Evolutionary conservation across 2,113 vertebrate genomes (phyloP).

Genomic region (Symphodus melops): DNA sequence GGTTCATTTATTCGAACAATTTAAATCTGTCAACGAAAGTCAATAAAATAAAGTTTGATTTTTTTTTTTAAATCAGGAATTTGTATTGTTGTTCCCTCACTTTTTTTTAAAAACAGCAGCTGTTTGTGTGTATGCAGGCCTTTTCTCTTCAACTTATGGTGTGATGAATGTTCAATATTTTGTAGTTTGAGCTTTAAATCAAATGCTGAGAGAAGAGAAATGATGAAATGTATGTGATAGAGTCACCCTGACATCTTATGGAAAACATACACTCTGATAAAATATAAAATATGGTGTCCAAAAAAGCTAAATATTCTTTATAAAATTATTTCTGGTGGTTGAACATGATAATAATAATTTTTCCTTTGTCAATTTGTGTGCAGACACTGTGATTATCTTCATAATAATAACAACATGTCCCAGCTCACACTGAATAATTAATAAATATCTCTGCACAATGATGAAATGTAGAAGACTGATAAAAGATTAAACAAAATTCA

Average conservation of each 20-base stretch:
- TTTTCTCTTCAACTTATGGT: background rate
- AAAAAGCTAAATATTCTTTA: no score
- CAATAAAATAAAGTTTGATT: background rate
- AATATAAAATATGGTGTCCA: background rate
- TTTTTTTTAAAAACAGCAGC: background rate
- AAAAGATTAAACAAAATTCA: no score
- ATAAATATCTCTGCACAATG: no score
- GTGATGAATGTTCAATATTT: background rate
- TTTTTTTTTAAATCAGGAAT: background rate
- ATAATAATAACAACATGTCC: no score
- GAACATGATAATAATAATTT: no score
- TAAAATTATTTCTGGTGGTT: no score
- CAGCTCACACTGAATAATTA: no score
- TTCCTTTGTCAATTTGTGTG: no score
- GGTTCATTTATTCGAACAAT: background rate
- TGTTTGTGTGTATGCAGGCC: background rate
- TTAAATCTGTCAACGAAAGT: background rate
- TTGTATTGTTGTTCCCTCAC: background rate
- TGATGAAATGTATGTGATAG: background rate
- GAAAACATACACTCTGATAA: no score
- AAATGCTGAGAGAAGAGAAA: no score
- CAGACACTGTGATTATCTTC: no score
- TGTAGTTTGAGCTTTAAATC: background rate
- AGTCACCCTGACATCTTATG: slow-evolving; percentile 47
- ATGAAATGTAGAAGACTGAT: no score